Evolutionary conservation across 2,888 invertebrate genomes (phyloP).

Genomic region (Calameuta filiformis): DNA sequence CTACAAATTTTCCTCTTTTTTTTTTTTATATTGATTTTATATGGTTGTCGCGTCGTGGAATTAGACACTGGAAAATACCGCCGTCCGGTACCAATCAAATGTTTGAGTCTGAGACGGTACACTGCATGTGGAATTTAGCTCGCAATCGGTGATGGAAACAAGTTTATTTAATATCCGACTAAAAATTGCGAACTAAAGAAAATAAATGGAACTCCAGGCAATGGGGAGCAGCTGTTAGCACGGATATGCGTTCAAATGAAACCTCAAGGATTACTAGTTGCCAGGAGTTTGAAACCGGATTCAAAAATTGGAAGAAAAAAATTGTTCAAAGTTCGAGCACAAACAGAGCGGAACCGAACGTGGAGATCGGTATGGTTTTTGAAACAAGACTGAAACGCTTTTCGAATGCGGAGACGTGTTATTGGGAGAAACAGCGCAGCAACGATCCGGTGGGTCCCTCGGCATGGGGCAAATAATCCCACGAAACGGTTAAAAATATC

Average conservation of each 20-base stretch:
- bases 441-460: slow-evolving; percentile 49
- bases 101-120: background rate
- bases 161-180: background rate
- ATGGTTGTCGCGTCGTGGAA: background rate
- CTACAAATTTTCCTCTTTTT: background rate
- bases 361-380: background rate
- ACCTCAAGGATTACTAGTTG: background rate
- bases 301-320: background rate
- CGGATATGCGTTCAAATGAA: background rate
- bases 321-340: background rate
- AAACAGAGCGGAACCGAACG: background rate
- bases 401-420: background rate
- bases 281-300: background rate
- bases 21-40: background rate
- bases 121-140: background rate
- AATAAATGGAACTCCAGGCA: background rate
- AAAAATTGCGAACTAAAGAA: background rate
- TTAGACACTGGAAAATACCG: background rate
- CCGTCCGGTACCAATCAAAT: background rate
- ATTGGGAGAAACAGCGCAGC: slow-evolving; percentile 10
- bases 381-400: slow-evolving; percentile 17
- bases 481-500: slow-evolving; percentile 36
- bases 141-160: background rate
- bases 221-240: background rate
- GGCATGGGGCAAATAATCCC: slow-evolving; percentile 42